Evolutionary conservation across 2,113 vertebrate genomes (phyloP), one percentile per base, ranked within the genome.

Genomic region (Cathartes aura): DNA sequence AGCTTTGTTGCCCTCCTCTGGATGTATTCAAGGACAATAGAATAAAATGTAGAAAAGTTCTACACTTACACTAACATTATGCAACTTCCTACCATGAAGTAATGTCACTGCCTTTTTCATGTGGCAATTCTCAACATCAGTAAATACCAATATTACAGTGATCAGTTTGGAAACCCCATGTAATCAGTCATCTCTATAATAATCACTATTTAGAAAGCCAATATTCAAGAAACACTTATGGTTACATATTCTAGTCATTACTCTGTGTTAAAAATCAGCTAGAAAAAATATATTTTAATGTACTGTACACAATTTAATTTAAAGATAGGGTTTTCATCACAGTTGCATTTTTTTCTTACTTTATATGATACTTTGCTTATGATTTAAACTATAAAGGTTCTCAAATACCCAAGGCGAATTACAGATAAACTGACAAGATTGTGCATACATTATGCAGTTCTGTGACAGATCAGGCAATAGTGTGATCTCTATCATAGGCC

Each of bases 61-160:
- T 68, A 12, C 30, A 47, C 40, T 13, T 48, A 42, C 47, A 67
- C 13, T 11, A 36, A 21, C n/a, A 34, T 42, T 80, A 34, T 38
- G 18, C n/a, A 53, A 6, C 27, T 7, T 67, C 59, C 36, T 84
- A 48, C 26, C 26, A 60, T 21, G 26, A 79, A 53, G 23, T 73
- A 68, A 48, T 38, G 26, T 52, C 0, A 0, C 32, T 43, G 10
- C 11, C 40, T 29, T 11, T 47, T 47, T 72, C 5, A 9, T 15
- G 58, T 60, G 20, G 15, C 15, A 83, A 60, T 84, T 66, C 40
- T 79, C 26, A 79, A 40, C 52, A 59, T 40, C 40, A 36, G 36
- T 53, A 56, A 52, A 53, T 34, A 70, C 14, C 18, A 70, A 2
- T 15, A 38, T 45, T 53, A 55, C 4, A 34, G 43, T 23, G 22